Percentiles rank a stretch among this genome's conserved stretches.
Evolutionary conservation across 1,140 invertebrate species (phyloP).

Genomic region (Drosophila sucinea): DNA sequence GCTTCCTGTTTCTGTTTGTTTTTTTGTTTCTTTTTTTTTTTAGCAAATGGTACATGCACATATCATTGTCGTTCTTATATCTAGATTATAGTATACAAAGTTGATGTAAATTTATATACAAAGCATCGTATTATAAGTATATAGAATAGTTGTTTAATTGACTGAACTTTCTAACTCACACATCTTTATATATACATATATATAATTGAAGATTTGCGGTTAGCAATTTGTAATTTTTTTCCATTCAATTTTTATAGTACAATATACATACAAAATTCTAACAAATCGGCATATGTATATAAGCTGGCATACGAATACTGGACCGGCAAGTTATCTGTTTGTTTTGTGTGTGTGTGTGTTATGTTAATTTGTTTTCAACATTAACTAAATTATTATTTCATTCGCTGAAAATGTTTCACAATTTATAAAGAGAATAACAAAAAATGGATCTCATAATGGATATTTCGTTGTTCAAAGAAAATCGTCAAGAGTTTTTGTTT

Average conservation of each 20-base stretch:
- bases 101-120: conserved; percentile 65
- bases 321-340: conserved; percentile 71
- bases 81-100: conserved; percentile 61
- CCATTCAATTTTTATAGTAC: conserved; percentile 35
- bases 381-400: conserved; percentile 43
- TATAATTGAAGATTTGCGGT: conserved; percentile 33
- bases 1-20: conserved; percentile 34
- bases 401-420: conserved; percentile 43
- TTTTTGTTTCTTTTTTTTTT: conserved; percentile 29
- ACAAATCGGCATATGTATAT: conserved; percentile 35
- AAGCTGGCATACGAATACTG: conserved; percentile 59
- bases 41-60: conserved; percentile 12
- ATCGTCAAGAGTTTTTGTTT: conserved; percentile 15
- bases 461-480: conserved; percentile 61
- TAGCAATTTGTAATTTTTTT: conserved; percentile 15
- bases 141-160: conserved; percentile 57
- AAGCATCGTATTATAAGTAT: conserved; percentile 28
- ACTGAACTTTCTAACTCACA: conserved; percentile 47
- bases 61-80: conserved; percentile 25
- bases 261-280: conserved; percentile 55
- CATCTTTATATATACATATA: neutral
- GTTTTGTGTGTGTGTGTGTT: conserved; percentile 3
- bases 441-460: conserved; percentile 13
- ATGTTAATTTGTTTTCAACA: conserved; percentile 35
- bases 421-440: conserved; percentile 45